Evolutionary conservation across 2,888 invertebrate genomes (phyloP).

Genomic region (Calephelis perditalis): DNA sequence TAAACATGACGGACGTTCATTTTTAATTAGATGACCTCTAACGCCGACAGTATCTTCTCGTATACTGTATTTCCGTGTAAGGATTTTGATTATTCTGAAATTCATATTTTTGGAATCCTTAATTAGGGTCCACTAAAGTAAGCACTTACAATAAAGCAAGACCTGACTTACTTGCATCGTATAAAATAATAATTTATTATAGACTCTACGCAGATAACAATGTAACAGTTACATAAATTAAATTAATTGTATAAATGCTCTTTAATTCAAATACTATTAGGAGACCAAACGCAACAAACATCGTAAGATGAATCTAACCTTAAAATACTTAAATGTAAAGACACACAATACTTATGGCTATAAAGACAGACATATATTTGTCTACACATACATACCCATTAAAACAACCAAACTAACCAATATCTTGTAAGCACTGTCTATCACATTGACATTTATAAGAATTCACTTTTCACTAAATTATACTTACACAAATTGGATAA

Average conservation of each 20-base stretch:
- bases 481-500: too few relatives aligned
- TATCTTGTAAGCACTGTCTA: too few relatives aligned
- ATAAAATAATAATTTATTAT: slow-evolving; percentile 69
- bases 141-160: slow-evolving; percentile 19
- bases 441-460: too few relatives aligned
- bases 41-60: too few relatives aligned
- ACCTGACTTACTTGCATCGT: slow-evolving; percentile 25
- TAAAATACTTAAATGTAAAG: slow-evolving; percentile 18
- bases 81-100: not conserved
- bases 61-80: too few relatives aligned
- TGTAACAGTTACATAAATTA: slow-evolving; percentile 66
- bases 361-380: slow-evolving; percentile 28
- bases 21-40: too few relatives aligned
- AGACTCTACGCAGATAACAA: slow-evolving; percentile 69
- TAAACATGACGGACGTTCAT: too few relatives aligned
- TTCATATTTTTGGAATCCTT: slow-evolving; percentile 5
- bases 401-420: too few relatives aligned
- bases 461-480: too few relatives aligned
- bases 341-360: slow-evolving; percentile 54
- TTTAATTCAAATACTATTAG: slow-evolving; percentile 29
- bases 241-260: slow-evolving; percentile 67
- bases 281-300: slow-evolving; percentile 11
- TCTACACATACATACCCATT: too few relatives aligned
- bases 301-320: not conserved
- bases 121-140: not conserved